Conservation (phyloP, 2,888 invertebrate species). For the Nasonovia ribisnigri region DNA sequence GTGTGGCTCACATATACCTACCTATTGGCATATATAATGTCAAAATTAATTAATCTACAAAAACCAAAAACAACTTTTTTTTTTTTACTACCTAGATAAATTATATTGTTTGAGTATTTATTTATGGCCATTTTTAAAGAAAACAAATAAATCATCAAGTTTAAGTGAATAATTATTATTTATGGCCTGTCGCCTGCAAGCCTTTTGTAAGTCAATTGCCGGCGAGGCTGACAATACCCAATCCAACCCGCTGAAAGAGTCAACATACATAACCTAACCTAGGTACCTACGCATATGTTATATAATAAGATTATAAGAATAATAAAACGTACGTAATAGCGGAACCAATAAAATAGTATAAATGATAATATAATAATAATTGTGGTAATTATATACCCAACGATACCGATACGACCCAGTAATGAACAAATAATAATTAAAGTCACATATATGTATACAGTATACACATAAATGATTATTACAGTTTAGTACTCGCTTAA, state of each 20-base stretch:
- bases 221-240: not conserved
- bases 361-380: not conserved
- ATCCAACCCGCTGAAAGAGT: not conserved
- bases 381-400: not conserved
- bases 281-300: not conserved
- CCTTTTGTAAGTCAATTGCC: not conserved
- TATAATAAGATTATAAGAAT: not conserved
- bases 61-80: too few species aligned
- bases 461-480: not conserved
- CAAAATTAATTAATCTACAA: too few species aligned
- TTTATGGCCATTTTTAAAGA: too few species aligned
- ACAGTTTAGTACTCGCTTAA: not conserved
- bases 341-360: not conserved
- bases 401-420: not conserved
- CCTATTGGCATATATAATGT: too few species aligned
- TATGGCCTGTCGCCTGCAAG: not conserved
- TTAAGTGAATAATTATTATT: not conserved
- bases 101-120: too few species aligned
- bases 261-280: not conserved
- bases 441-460: not conserved
- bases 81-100: not conserved
- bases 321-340: not conserved
- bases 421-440: not conserved
- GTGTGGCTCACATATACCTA: too few species aligned
- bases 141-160: not conserved